A percentile compares a stretch with the other conserved stretches of the same genome.
phyloP scores from a whole-genome alignment of 2,797 vertebrate species.

The Petrocephalus schoutedeni region DNA sequence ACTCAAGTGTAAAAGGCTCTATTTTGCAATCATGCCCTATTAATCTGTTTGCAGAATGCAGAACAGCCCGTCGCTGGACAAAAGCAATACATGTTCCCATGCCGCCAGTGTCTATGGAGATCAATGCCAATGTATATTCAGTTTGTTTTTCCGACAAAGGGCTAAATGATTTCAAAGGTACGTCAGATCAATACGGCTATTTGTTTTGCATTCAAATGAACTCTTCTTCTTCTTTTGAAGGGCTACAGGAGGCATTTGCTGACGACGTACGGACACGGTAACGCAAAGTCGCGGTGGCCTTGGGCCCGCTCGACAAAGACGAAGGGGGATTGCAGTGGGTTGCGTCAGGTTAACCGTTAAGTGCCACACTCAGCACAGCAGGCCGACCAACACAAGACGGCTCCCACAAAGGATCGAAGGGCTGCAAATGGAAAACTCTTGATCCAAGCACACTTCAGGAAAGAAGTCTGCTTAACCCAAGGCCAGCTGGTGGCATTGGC shows the following conservation, averaged over 20 bases:
- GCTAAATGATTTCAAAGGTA: constrained; percentile 26
- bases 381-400: neutral
- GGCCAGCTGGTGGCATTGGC: neutral
- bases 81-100: neutral
- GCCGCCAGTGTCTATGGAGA: constrained; percentile 20
- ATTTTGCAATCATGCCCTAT: constrained; percentile 8
- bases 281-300: constrained; percentile 46
- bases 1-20: neutral
- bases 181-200: constrained; percentile 17
- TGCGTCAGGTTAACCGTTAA: constrained; percentile 41
- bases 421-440: neutral
- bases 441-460: neutral
- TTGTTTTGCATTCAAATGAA: constrained; percentile 19
- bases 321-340: constrained; percentile 48
- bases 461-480: neutral
- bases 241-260: constrained; percentile 58
- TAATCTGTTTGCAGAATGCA: constrained; percentile 31
- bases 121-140: constrained; percentile 21
- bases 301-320: constrained; percentile 41
- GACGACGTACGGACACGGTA: constrained; percentile 60
- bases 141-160: constrained; percentile 18
- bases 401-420: neutral
- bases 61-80: constrained; percentile 17
- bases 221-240: constrained; percentile 35
- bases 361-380: neutral